Conservation (phyloP, 1,140 invertebrate species). For the Drosophila oshimai region DNA sequence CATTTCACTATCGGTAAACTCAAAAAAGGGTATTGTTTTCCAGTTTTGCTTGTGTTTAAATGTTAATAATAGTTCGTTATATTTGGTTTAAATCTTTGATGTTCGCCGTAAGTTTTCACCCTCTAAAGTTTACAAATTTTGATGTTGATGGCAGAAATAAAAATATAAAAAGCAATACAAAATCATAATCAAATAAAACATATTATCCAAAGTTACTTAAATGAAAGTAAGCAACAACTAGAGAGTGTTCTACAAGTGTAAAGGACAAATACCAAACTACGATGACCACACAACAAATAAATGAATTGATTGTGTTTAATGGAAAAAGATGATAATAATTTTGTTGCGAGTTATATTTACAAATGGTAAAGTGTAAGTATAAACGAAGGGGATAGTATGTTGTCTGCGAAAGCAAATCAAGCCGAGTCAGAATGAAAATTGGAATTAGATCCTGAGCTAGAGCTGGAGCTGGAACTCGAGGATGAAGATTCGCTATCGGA, state of each 20-base stretch:
- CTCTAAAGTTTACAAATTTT: neutral
- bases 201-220: neutral
- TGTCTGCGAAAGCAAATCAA: conserved; percentile 7
- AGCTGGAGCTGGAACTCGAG: conserved; percentile 19
- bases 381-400: neutral
- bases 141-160: conserved; percentile 7
- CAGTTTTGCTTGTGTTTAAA: neutral
- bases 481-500: neutral
- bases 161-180: conserved; percentile 18
- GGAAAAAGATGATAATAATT: neutral
- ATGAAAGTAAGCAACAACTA: neutral
- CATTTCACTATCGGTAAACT: neutral
- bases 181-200: conserved; percentile 10
- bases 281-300: conserved; percentile 47
- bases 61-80: neutral
- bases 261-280: conserved; percentile 43
- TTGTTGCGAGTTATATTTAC: conserved; percentile 39
- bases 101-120: conserved; percentile 1
- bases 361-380: conserved; percentile 12
- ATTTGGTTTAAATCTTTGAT: neutral
- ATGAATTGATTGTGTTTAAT: neutral
- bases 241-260: neutral
- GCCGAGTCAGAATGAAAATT: conserved; percentile 12
- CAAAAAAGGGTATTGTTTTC: neutral
- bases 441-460: neutral